Evolutionary conservation across 2,888 invertebrate genomes (phyloP), one percentile per base, ranked within the genome.

Genomic region (Crematogaster levior): DNA sequence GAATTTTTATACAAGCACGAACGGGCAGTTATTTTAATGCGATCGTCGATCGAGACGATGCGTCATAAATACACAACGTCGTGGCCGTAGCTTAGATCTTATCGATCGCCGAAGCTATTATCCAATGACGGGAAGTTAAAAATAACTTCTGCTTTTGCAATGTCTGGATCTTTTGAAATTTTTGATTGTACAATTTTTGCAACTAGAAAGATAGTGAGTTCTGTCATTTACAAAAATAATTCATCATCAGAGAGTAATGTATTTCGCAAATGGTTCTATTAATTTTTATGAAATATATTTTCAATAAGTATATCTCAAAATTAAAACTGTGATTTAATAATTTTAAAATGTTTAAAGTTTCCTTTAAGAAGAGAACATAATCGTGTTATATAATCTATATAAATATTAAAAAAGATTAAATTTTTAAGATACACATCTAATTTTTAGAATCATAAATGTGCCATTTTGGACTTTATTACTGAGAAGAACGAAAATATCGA

Each of bases 31-130:
- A 77, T 77, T 77, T 77, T 77, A 77, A 77, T 77, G 66, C 77
- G 43, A 66, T 77, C 66, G 77, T 77, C 66, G 77, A 66, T 77
- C 66, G 77, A 77, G 77, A 77, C 77, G 77, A 77, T 77, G 66
- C 43, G 77, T 77, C 77, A 77, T 77, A 77, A 77, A 77, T 77
- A 77, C 66, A 56, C 77, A 77, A 77, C 43, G 77, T 21, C 21
- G 9, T 7, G 43, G 77, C 30, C 21, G 9, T 7, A 56, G 77
- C 66, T 66, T 24, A 77, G 77, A 77, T 77, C n/a, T 66, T 56
- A 77, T 77, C 66, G 77, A 77, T 9, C 30, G 66, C 24, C 12
- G 21, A 7, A 56, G 66, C 66, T 77, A 58, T 77, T 77, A 77
- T 56, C 56, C 56, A 77, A 66, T 56, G 66, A 77, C 56, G 10